phyloP scores from a whole-genome alignment of 2,797 vertebrate species.

The Helostoma temminkii region DNA sequence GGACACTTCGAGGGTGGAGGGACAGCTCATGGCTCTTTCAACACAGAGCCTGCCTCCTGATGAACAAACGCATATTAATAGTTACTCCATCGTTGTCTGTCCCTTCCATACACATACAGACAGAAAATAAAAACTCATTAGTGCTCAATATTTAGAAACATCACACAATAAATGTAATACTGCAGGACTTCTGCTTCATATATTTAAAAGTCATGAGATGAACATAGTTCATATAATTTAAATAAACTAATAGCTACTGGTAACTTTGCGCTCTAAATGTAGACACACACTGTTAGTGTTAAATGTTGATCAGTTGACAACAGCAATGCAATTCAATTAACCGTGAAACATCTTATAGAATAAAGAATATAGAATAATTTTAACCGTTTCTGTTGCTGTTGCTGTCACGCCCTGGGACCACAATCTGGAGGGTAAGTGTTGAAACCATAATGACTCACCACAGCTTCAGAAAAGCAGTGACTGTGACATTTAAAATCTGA shows the following conservation, averaged over 20 bases:
- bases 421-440: conserved; percentile 41
- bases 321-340: neutral
- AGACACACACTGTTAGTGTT: neutral
- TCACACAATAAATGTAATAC: neutral
- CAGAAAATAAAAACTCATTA: neutral
- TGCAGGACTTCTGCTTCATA: neutral
- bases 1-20: conserved; percentile 41
- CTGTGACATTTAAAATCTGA: conserved; percentile 9
- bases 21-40: conserved; percentile 65
- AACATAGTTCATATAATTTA: neutral
- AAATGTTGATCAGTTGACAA: neutral
- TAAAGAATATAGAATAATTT: neutral
- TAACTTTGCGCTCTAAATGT: conserved; percentile 4
- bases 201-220: neutral
- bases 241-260: neutral
- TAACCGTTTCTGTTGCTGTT: conserved; percentile 19
- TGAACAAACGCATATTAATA: conserved; percentile 41
- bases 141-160: neutral
- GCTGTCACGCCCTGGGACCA: conserved; percentile 38
- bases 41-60: conserved; percentile 34
- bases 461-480: conserved; percentile 8
- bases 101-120: neutral
- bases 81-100: neutral
- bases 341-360: neutral
- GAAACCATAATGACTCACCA: conserved; percentile 56